Evolutionary conservation across 2,888 invertebrate genomes (phyloP).

Genomic region (Lobophora halterata): DNA sequence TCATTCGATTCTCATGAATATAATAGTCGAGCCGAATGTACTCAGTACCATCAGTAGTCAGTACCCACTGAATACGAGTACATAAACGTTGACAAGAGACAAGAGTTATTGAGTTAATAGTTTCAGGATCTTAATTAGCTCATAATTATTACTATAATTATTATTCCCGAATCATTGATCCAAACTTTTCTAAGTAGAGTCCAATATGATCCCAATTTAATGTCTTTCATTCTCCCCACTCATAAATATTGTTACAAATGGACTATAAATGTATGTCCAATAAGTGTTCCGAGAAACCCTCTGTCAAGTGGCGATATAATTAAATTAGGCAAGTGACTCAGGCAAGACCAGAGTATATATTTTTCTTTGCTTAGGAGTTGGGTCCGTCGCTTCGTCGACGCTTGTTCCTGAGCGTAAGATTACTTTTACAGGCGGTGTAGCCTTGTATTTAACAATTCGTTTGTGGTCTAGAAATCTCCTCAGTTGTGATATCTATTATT

Average conservation of each 20-base stretch:
- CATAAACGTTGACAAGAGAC: constrained; percentile 4
- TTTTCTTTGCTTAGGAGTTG: too few relatives aligned
- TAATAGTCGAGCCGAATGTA: constrained; percentile 7
- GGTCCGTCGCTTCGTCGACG: too few relatives aligned
- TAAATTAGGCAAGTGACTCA: constrained; percentile 26
- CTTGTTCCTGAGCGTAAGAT: constrained; percentile 20
- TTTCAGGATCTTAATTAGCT: too few relatives aligned
- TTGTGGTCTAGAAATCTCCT: background rate
- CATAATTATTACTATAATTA: too few relatives aligned
- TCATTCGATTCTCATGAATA: constrained; percentile 11
- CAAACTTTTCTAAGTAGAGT: too few relatives aligned
- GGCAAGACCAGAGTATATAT: too few relatives aligned
- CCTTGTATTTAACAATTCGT: background rate
- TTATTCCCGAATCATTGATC: too few relatives aligned
- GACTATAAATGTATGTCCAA: constrained; percentile 4
- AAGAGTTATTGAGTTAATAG: too few relatives aligned
- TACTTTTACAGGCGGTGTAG: constrained; percentile 26
- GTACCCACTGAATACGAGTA: constrained; percentile 7
- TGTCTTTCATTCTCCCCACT: too few relatives aligned
- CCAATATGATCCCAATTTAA: too few relatives aligned
- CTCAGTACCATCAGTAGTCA: too few relatives aligned
- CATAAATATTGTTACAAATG: constrained; percentile 4
- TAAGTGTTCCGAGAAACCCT: constrained; percentile 19
- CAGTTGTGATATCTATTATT: too few relatives aligned
- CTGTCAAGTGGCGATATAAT: constrained; percentile 22